Evolutionary conservation across 2,113 vertebrate species (phyloP), one percentile per base, ranked within the genome.

Genomic region (Aptenodytes forsteri): DNA sequence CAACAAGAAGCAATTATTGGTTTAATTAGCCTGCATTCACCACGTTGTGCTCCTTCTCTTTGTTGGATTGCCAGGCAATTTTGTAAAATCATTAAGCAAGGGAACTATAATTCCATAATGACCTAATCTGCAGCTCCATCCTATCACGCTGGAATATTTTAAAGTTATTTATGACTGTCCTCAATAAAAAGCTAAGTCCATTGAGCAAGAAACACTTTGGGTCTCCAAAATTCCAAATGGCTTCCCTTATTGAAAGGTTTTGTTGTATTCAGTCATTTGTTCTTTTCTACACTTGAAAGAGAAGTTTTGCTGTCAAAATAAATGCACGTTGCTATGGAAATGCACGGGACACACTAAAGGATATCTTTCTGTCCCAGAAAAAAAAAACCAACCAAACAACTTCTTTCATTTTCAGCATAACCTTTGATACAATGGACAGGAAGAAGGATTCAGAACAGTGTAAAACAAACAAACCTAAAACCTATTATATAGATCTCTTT

Each of bases 11-110:
- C 97, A 98, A 98, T 99, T 98, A 98, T 98, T 98, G 96, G 97
- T 98, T 98, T 98, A 99, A 99, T 98, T 98, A 98, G 98, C 98
- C 92, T n/a, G 96, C 96, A 97, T 98, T 98, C 97, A 98, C 97
- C 92, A 98, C 90, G 36, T 98, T 95, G 72, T 86, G 87, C 96
- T 98, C 92, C 97, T 97, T 97, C 95, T 95, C 98, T 98, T 98
- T 98, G 98, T 98, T 98, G 96, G 64, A 98, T 97, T 98, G 98
- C 98, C 98, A 98, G 96, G 97, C 98, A 99, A 98, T 98, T 98
- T 98, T 98, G 96, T 97, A 98, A 98, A 98, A 98, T 97, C 98
- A 98, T 98, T 98, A 98, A 98, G 97, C 98, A 98, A 97, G 98
- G 97, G 98, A 98, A 98, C 91, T 98, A 88, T 98, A 98, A 98